A percentile compares a stretch with the other conserved stretches of the same genome.
phyloP scores from a whole-genome alignment of 53 echinoderm and acorn worm genomes.

The Holothuria leucospilota region DNA sequence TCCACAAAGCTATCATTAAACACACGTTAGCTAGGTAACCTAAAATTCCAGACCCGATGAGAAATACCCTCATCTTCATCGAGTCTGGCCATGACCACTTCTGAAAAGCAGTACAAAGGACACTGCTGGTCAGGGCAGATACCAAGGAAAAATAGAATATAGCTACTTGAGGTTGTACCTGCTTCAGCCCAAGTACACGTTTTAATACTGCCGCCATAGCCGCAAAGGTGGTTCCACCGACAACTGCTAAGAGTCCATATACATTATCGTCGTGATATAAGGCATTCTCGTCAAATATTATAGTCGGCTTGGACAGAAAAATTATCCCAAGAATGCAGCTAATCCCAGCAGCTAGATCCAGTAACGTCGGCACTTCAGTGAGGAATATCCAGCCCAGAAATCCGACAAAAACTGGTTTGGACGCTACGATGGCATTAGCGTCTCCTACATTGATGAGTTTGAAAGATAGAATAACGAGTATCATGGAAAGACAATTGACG shows the following conservation, averaged over 20 bases:
- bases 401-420: slow-evolving; percentile 41
- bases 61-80: slow-evolving; percentile 22
- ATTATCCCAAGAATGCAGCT: slow-evolving; percentile 31
- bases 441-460: slow-evolving; percentile 40
- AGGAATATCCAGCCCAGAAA: slow-evolving; percentile 44
- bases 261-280: slow-evolving; percentile 38
- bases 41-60: slow-evolving; percentile 18
- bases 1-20: slow-evolving; percentile 29
- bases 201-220: slow-evolving; percentile 31
- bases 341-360: slow-evolving; percentile 5
- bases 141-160: slow-evolving; percentile 45
- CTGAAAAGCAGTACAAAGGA: slow-evolving; percentile 28
- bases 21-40: slow-evolving; percentile 39
- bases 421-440: slow-evolving; percentile 44
- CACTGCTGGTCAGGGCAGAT: slow-evolving; percentile 19
- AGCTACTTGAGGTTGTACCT: slow-evolving; percentile 38
- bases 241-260: slow-evolving; percentile 22
- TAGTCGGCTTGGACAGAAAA: slow-evolving; percentile 36
- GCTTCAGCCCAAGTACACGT: slow-evolving; percentile 25
- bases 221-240: slow-evolving; percentile 18
- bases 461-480: slow-evolving; percentile 33
- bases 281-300: slow-evolving; percentile 21
- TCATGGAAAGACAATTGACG: slow-evolving; percentile 40
- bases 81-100: slow-evolving; percentile 27
- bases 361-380: slow-evolving; percentile 15